Conservation (phyloP, 2,113 vertebrate species). For the Pygoscelis antarcticus region DNA sequence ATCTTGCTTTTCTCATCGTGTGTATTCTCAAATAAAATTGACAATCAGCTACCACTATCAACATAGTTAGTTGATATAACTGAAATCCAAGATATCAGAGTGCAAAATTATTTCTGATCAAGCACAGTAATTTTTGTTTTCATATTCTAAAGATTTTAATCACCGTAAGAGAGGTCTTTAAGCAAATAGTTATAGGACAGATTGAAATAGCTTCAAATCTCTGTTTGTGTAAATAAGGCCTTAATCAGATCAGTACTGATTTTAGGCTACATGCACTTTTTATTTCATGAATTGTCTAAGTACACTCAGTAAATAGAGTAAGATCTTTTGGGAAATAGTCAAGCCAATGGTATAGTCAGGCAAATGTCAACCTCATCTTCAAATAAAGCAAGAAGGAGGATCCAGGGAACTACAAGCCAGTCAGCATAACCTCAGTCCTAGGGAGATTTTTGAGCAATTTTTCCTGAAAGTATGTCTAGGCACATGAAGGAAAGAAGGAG, state of each 20-base stretch:
- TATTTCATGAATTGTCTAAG: not conserved
- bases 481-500: not conserved
- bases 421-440: not conserved
- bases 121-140: not conserved
- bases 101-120: not conserved
- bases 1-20: not conserved
- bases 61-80: not conserved
- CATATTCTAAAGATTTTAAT: not conserved
- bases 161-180: accelerated
- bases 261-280: not conserved
- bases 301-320: not conserved
- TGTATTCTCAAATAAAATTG: not conserved
- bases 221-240: not conserved
- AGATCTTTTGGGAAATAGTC: not conserved
- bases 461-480: not conserved
- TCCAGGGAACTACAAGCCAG: not conserved
- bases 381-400: not conserved
- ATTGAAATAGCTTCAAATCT: not conserved
- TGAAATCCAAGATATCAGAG: not conserved
- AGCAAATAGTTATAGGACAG: not conserved
- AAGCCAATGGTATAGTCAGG: not conserved
- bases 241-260: not conserved
- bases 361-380: not conserved
- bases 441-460: not conserved
- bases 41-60: not conserved